Base-by-base conservation (phyloP, 2,888 invertebrate genomes). In the Herminia tarsipennalis region DNA sequence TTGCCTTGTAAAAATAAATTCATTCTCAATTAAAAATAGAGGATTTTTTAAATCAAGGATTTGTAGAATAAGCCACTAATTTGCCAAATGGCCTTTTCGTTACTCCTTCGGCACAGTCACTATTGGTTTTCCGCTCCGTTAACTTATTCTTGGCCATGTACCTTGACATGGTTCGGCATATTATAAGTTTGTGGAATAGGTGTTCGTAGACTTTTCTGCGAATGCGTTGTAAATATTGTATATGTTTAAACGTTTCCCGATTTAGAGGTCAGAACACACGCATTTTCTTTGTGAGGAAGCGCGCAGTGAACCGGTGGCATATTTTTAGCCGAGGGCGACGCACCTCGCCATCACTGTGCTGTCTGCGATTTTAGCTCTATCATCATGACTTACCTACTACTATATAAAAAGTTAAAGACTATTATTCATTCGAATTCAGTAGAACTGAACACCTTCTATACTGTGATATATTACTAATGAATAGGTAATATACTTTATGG, bases 241-340 rank as follows among this genome's bases (percentile, higher is more conserved):
- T 67, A 30, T 58, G 52, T 59, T 60, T 66, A 56, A 75, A 72
- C 68, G 73, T 73, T 78, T 78, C 76, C 78, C 78, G 72, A 79
- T 80, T 79, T 83, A 75, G 83, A 85, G 86, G 86, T 86, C 87
- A 80, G 69, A 71, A 74, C 68, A 70, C 75, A 76, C 78, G 78
- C 77, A 77, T 80, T 83, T 85, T 87, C 89, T 86, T 88, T 89
- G 89, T 88, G 81, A 85, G 76, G 81, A 81, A 82, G 78, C 83
- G 83, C 84, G 71, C 83, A 73, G 64, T 85, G 83, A 86, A 85
- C 83, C 70, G 79, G 52, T 73, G 75, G 76, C 73, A 77, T 90
- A 90, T 89, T 88, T 89, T 88, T 89, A 89, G 89, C 76, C 76
- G 83, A 79, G 89, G 87, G 85, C 90, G 85, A 78, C 88, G 90